A percentile compares a stretch with the other conserved stretches of the same genome.
These are phyloP conservation scores for Callinectes sapidus DNA, from an alignment of 2,888 invertebrate genomes.

Conservation along the genomic window DNA sequence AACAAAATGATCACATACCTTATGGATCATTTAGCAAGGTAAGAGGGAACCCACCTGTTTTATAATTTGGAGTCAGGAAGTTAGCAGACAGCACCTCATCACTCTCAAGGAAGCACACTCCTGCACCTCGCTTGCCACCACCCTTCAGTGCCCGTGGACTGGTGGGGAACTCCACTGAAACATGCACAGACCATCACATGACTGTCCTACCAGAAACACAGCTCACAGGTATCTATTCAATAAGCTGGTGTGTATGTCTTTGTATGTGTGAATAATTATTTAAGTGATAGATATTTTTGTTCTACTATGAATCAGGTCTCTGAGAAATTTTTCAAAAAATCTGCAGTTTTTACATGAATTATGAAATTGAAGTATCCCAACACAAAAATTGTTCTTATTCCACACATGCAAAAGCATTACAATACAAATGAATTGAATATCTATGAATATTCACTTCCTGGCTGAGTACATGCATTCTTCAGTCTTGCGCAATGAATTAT, in stretches of 20 bases:
- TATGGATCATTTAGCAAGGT: background rate
- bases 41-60: slow-evolving; percentile 41
- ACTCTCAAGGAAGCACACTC: slow-evolving; percentile 59
- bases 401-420: no score
- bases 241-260: background rate
- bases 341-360: no score
- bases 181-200: no score
- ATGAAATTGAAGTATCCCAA: no score
- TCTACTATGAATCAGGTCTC: background rate
- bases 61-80: slow-evolving; percentile 46
- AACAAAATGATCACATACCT: no score
- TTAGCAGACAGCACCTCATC: slow-evolving; percentile 27
- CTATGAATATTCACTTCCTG: no score
- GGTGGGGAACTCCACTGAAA: slow-evolving; percentile 64
- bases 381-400: no score
- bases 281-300: background rate
- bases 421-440: no score
- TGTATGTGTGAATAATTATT: background rate
- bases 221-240: background rate
- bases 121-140: slow-evolving; percentile 33
- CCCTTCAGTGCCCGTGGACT: slow-evolving; percentile 59
- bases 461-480: no score
- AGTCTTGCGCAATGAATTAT: no score
- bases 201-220: no score
- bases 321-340: no score